Base-by-base conservation (phyloP, 2,113 vertebrate genomes). In the Notarius quadriscutis region DNA sequence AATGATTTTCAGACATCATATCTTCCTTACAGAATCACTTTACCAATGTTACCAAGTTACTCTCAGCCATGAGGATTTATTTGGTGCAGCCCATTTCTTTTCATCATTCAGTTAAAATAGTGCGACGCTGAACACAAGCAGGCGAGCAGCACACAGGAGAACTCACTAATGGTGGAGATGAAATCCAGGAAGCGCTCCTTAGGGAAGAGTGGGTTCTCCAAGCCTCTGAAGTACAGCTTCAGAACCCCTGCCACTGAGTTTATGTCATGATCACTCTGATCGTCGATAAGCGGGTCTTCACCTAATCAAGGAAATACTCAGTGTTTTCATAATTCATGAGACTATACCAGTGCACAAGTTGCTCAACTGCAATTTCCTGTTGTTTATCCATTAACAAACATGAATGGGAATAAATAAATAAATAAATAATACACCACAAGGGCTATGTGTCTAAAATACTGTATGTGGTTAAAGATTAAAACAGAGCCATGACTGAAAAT, bases 181-280 rank as follows among this genome's bases (percentile, higher is more conserved):
- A 99, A 95, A 93, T 99, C 97, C 86, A 97, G 96, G 95, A 99
- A 99, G 93, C 95, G 96, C 94, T 99, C 98, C 95, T 99, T 98
- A 85, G 98, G 98, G 96, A 99, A 99, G 92, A 99, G 95, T 3
- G 98, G 96, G 91, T 98, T 98, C 95, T 99, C 98, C 95, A 99
- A 94, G 65, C 98, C 98, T 92, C 98, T 97, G 95, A 99, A 99
- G 92, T 99, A 99, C 80, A 99, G 96, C 93, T 99, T 99, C 90
- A 99, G 95, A 91, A 99, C 98, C 18, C 98, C 98, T 48, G 98
- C 98, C 53, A 98, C 98, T 1, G 98, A 99, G 91, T 99, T 99
- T 84, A 99, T 99, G 90, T 99, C 98, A 84, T 98, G 96, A 74
- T 99, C 97, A 0, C 94, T 95, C 89, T 98, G 98, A 90, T 99